A percentile compares a stretch with the other conserved stretches of the same genome.
phyloP scores from a whole-genome alignment of 2,888 invertebrate species.

The Germaria angustata region DNA sequence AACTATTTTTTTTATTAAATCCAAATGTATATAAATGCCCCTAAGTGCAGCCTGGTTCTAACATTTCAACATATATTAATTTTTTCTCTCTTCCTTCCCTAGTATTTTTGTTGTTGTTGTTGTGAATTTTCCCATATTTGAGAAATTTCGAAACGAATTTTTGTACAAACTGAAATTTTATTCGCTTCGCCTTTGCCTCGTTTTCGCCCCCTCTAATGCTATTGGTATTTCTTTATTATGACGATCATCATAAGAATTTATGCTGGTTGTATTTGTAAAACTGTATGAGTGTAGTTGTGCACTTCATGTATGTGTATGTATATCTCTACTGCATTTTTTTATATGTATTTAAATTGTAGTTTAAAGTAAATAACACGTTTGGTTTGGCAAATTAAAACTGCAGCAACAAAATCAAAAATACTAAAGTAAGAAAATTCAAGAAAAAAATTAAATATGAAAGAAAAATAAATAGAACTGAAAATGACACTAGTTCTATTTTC shows the following conservation, averaged over 20 bases:
- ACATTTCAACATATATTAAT: constrained; percentile 37
- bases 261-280: background rate
- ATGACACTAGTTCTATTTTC: constrained; percentile 39
- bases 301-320: background rate
- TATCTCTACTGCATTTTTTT: constrained; percentile 28
- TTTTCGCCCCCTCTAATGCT: background rate
- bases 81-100: background rate
- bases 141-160: constrained; percentile 23
- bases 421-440: background rate
- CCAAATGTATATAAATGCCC: background rate
- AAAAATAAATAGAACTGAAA: constrained; percentile 42
- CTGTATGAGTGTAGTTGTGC: background rate
- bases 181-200: background rate
- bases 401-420: background rate
- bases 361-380: constrained; percentile 56
- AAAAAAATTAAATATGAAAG: background rate
- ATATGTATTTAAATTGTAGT: constrained; percentile 53
- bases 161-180: constrained; percentile 23
- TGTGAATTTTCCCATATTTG: background rate
- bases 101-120: background rate
- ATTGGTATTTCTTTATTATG: constrained; percentile 6
- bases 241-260: constrained; percentile 2
- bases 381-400: constrained; percentile 58
- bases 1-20: constrained; percentile 17
- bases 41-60: background rate